These are phyloP conservation scores for Ladona fulva DNA, from an alignment of 1,140 invertebrate genomes.

Conservation along the genomic window DNA sequence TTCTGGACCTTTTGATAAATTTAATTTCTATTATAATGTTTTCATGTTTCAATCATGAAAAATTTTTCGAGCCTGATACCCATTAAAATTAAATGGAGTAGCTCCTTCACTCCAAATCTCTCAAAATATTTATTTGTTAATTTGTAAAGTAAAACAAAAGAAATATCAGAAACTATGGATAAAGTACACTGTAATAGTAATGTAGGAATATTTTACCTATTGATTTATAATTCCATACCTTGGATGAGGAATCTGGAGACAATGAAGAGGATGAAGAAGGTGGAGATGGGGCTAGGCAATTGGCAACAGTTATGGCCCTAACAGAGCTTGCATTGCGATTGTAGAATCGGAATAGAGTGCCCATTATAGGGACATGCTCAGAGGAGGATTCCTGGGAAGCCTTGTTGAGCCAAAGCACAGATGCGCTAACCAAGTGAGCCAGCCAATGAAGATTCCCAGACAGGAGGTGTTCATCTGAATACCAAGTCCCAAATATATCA, in stretches of 20 bases:
- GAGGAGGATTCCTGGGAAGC: conserved; percentile 70
- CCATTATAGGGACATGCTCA: conserved; percentile 72
- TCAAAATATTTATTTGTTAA: too few relatives aligned
- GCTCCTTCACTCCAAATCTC: too few relatives aligned
- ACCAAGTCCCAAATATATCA: conserved; percentile 86
- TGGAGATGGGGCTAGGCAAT: conserved; percentile 44
- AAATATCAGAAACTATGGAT: too few relatives aligned
- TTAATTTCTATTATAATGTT: too few relatives aligned
- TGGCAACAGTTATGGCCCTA: conserved; percentile 63
- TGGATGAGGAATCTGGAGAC: not conserved
- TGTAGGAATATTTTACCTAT: too few relatives aligned
- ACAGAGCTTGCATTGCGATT: conserved; percentile 76
- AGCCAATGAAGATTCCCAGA: conserved; percentile 75
- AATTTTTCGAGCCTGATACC: too few relatives aligned
- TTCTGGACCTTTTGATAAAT: too few relatives aligned
- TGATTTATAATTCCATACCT: not conserved
- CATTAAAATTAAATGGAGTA: too few relatives aligned
- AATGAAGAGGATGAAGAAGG: conserved; percentile 19
- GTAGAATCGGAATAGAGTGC: conserved; percentile 68
- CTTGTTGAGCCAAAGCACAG: conserved; percentile 75
- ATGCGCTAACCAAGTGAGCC: conserved; percentile 67
- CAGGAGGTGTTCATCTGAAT: conserved; percentile 69
- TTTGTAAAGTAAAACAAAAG: too few relatives aligned
- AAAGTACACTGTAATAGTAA: too few relatives aligned
- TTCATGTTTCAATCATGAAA: too few relatives aligned